Evolutionary conservation across 2,797 vertebrate species (phyloP), one percentile per base, ranked within the genome.

Genomic region (Spheniscus humboldti): DNA sequence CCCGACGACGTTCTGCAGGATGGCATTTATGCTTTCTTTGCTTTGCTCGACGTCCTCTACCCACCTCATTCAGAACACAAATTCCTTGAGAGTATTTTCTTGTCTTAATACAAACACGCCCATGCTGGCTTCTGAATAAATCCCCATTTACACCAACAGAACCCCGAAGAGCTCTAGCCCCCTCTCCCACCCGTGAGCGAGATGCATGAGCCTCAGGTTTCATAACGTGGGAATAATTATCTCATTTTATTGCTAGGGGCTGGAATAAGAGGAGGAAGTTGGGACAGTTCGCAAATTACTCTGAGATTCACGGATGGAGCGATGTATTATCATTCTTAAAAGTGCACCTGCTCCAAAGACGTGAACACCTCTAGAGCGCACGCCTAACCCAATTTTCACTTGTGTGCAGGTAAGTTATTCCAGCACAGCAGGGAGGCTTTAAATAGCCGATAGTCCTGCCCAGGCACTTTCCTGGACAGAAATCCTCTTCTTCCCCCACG

Each of bases 191-290:
- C 50, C 17, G 22, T 5, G 24, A 12, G 45, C 1, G 6, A 59
- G 68, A 55, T 0, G 9, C 18, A 10, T 0, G 3, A 52, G 47
- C 37, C 0, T 8, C 60, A 4, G 48, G 11, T 60, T 86, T 25
- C n/a, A 0, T 2, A 35, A 6, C 0, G 0, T 7, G 69, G 66
- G 27, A 53, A 18, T 4, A n/a, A 52, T 23, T 22, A 62, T 7
- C 76, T 63, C 30, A 1, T 3, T 30, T 35, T 2, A 0, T 9
- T 15, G 67, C 79, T 15, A 23, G 31, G 72, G 56, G 57, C 78
- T 75, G 88, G 35, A 31, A 3, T 12, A 13, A 6, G 66, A 59
- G 35, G 11, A 80, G 73, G 30, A 20, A 47, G 7, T 30, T 8
- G 71, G 81, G 85, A 13, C 35, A 1, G 4, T 12, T 9, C 22